Percentiles rank a stretch among this genome's conserved stretches.
phyloP scores from a whole-genome alignment of 2,888 invertebrate species.

The Brenthis ino region DNA sequence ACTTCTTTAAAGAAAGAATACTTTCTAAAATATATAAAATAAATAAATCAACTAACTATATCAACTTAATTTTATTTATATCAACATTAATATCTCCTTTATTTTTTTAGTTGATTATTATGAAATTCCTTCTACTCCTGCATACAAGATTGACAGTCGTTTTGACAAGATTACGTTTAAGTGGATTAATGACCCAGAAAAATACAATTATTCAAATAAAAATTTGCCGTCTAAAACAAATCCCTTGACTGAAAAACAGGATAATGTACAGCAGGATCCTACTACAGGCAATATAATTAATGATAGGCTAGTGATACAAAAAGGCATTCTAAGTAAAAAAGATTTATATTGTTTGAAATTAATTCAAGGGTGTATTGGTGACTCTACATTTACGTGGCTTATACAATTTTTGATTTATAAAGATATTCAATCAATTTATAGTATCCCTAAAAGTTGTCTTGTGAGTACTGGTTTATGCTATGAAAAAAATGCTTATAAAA shows the following conservation, averaged over 20 bases:
- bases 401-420: constrained; percentile 51
- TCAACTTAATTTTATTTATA: too few species aligned
- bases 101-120: constrained; percentile 49
- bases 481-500: background rate
- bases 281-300: constrained; percentile 30
- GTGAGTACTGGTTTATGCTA: constrained; percentile 59
- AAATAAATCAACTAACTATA: background rate
- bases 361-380: constrained; percentile 45
- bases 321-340: constrained; percentile 45
- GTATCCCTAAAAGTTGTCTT: constrained; percentile 52
- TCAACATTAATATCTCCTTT: constrained; percentile 7
- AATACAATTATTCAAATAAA: constrained; percentile 6
- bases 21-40: background rate
- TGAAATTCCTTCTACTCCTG: constrained; percentile 51
- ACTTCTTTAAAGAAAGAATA: too few species aligned
- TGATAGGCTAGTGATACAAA: constrained; percentile 34
- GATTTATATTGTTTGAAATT: constrained; percentile 54
- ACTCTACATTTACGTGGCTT: constrained; percentile 54
- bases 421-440: constrained; percentile 50
- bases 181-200: constrained; percentile 38
- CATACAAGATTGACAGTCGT: constrained; percentile 53
- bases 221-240: background rate
- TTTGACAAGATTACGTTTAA: constrained; percentile 46
- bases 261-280: background rate
- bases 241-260: too few species aligned